These are phyloP conservation scores for Icerya purchasi DNA, from an alignment of 2,888 invertebrate genomes.

Conservation along the genomic window DNA sequence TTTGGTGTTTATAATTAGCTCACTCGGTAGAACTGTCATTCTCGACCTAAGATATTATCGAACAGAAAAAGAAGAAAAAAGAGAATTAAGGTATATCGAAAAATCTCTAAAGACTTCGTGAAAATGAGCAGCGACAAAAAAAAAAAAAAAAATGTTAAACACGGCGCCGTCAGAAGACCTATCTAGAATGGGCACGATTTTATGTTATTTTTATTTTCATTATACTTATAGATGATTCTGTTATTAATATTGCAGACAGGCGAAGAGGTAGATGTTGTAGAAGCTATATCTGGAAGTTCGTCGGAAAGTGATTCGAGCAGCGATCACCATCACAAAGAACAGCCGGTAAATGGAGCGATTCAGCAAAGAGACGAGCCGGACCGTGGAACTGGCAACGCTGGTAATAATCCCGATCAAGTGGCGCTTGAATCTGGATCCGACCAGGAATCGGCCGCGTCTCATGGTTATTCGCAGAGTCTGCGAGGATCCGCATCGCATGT, in stretches of 20 bases:
- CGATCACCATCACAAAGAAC: slow-evolving; percentile 4
- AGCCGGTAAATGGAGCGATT: slow-evolving; percentile 7
- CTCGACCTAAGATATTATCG: too few species aligned
- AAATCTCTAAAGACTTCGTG: too few species aligned
- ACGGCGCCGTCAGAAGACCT: too few species aligned
- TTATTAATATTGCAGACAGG: slow-evolving; percentile 14
- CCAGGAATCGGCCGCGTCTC: slow-evolving; percentile 16
- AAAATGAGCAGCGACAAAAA: too few species aligned
- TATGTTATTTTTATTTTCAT: too few species aligned
- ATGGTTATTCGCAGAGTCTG: slow-evolving; percentile 13
- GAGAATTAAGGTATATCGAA: too few species aligned
- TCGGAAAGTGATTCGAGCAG: slow-evolving; percentile 11
- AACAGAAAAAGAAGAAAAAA: too few species aligned
- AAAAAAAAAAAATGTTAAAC: too few species aligned
- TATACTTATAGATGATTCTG: neutral
- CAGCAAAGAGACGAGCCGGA: slow-evolving; percentile 26
- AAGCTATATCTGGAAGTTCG: slow-evolving; percentile 17
- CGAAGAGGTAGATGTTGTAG: slow-evolving; percentile 19
- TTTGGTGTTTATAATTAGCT: too few species aligned
- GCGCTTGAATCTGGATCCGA: slow-evolving; percentile 18
- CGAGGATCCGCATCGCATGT: slow-evolving; percentile 14
- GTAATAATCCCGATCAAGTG: slow-evolving; percentile 16
- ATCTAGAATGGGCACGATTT: too few species aligned
- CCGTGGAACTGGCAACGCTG: slow-evolving; percentile 1
- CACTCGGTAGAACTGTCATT: too few species aligned